phyloP scores from a whole-genome alignment of 2,113 vertebrate genomes.

The Malurus cyaneus region DNA sequence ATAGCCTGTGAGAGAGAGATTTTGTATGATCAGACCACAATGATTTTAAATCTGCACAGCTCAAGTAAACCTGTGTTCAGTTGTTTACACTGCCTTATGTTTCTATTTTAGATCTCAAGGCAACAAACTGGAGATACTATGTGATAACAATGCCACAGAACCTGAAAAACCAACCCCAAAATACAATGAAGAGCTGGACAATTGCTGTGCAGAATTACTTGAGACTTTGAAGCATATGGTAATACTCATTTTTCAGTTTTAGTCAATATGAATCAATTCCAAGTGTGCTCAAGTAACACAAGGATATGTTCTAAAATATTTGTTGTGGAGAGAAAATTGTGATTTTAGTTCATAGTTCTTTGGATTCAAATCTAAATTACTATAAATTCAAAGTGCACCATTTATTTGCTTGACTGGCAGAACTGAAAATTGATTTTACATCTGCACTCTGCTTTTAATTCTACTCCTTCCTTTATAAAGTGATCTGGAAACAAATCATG shows the following conservation, averaged over 20 bases:
- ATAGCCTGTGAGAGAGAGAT: not conserved
- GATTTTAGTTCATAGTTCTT: not conserved
- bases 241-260: not conserved
- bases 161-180: not conserved
- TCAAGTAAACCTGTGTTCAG: not conserved
- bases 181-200: conserved; percentile 76
- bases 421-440: not conserved
- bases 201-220: conserved; percentile 77
- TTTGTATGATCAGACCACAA: not conserved
- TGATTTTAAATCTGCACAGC: not conserved
- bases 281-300: not conserved
- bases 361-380: not conserved
- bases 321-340: not conserved
- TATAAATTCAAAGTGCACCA: not conserved
- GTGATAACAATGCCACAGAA: not conserved
- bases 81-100: not conserved
- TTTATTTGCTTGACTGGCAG: not conserved
- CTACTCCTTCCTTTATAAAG: not conserved
- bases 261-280: not conserved
- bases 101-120: conserved; percentile 69
- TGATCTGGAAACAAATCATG: not conserved
- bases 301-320: not conserved
- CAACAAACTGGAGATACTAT: conserved; percentile 46
- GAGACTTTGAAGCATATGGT: conserved; percentile 82
- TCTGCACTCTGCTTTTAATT: not conserved